Evolutionary conservation across 2,888 invertebrate species (phyloP), one percentile per base, ranked within the genome.

Genomic region (Onchidella celtica): DNA sequence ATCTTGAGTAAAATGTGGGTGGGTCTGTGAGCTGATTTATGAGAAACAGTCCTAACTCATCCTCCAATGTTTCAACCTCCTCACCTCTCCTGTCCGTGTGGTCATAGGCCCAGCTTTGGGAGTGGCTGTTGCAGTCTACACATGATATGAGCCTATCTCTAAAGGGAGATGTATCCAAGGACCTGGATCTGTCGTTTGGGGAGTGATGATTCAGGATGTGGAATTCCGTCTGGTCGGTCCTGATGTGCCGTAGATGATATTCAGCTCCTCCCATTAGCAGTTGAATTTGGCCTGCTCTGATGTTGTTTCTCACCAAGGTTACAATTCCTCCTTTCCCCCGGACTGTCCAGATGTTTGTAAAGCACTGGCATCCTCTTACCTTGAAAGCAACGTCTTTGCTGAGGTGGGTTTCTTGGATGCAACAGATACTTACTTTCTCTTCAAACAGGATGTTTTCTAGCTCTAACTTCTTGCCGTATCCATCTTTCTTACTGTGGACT

Each of bases 351-450:
- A 81, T 83, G 32, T 61, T 40, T 14, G 76, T 70, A 47, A 83
- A 81, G 27, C 63, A 68, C 32, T 83, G 83, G 32, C 77, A 82
- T 36, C 68, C 68, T n/a, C 68, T 68, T n/a, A 38, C 78, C 81
- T 85, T 81, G 27, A 82, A 82, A 38, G 73, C 40, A 32, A 72
- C 55, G 9, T 68, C 69, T 47, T 38, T 32, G 3, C 78, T 63
- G 63, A 83, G 73, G 55, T 81, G 78, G n/a, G 84, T 83, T 38
- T 84, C 84, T 69, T 84, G 85, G 14, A 84, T 79, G 68, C 84
- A 83, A 72, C 81, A 79, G 38, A 85, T 40, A 40, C 81, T 59
- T 27, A 81, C 77, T 72, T 78, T 79, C n/a, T 86, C 36, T 73
- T 80, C 81, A 61, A 82, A 79, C 27, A 86, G 81, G 47, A 77